Conservation (phyloP, 2,888 invertebrate genomes). For the Seladonia tumulorum region DNA sequence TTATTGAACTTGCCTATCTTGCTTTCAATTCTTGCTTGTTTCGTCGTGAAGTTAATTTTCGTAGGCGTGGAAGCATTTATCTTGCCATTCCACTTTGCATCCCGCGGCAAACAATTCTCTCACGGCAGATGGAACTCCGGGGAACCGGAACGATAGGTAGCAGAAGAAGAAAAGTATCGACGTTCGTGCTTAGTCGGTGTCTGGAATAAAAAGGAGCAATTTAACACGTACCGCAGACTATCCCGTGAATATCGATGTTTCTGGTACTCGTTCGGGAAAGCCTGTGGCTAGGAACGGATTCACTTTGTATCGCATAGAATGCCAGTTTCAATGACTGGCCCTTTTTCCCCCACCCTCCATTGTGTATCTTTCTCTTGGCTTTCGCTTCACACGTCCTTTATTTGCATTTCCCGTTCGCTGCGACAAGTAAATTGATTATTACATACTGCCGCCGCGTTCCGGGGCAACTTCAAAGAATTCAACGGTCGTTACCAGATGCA, state of each 20-base stretch:
- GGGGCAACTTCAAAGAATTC: neutral
- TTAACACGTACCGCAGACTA: neutral
- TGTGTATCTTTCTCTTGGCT: constrained; percentile 3
- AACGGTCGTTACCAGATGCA: neutral
- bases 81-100: neutral
- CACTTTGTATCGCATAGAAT: neutral
- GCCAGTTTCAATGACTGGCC: neutral
- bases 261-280: neutral
- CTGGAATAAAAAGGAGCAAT: constrained; percentile 7
- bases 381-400: constrained; percentile 1
- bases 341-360: neutral
- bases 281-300: neutral
- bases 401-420: neutral
- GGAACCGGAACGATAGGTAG: neutral
- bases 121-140: neutral
- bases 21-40: neutral
- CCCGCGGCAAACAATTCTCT: neutral
- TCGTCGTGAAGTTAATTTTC: neutral
- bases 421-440: neutral
- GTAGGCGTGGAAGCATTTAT: neutral
- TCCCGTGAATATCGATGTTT: constrained; percentile 1
- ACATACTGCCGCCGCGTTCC: neutral
- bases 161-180: neutral
- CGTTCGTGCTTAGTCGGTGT: neutral
- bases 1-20: neutral